Evolutionary conservation across 2,888 invertebrate genomes (phyloP).

Genomic region (Aspidapion aeneum): DNA sequence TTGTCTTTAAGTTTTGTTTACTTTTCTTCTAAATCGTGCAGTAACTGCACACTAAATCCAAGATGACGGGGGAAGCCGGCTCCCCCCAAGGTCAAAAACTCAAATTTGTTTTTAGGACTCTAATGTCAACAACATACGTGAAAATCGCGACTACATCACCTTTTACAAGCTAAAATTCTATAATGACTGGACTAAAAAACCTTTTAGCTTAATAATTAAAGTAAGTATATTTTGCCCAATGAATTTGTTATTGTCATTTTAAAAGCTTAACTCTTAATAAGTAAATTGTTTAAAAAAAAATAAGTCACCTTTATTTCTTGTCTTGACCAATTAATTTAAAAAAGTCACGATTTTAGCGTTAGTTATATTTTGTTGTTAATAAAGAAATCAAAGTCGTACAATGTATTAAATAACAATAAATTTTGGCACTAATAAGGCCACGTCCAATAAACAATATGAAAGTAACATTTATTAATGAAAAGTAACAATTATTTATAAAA

Average conservation of each 20-base stretch:
- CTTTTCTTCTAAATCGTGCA: too few species aligned
- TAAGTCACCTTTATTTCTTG: not conserved
- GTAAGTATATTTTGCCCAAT: too few species aligned
- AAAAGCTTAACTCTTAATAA: not conserved
- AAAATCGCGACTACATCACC: too few species aligned
- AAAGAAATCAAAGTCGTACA: constrained; percentile 15
- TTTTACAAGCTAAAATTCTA: too few species aligned
- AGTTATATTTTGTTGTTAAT: constrained; percentile 7
- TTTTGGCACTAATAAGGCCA: constrained; percentile 15
- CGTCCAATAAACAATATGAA: constrained; percentile 18
- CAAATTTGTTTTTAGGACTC: too few species aligned
- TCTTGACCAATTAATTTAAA: constrained; percentile 1
- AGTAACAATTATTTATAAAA: not conserved
- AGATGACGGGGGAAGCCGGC: too few species aligned
- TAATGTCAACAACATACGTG: too few species aligned
- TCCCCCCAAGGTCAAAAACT: too few species aligned
- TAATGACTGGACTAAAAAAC: too few species aligned
- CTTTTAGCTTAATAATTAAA: too few species aligned
- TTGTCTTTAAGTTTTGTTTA: too few species aligned
- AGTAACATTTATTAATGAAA: constrained; percentile 8
- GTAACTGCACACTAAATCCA: too few species aligned
- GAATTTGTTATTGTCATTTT: not conserved
- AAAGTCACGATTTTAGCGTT: constrained; percentile 12
- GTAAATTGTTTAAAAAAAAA: not conserved
- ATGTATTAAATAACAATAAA: constrained; percentile 9